Conservation (phyloP, 37 sponge, comb jelly and placozoan species). For the Chondrilla cf. caribensis region DNA sequence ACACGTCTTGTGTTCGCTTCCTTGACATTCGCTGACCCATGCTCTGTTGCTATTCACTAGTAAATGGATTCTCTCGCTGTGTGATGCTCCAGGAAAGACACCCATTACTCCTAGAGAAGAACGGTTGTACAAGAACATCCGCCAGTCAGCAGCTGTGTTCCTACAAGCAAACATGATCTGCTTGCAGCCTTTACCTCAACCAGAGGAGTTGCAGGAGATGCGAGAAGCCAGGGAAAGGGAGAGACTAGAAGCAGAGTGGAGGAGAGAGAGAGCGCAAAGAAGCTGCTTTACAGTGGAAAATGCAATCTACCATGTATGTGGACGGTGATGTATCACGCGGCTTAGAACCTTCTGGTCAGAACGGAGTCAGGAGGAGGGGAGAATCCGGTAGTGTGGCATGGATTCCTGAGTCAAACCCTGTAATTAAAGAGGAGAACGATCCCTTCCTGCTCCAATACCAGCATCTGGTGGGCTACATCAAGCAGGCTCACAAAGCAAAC, state of each 20-base stretch:
- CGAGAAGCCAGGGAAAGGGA: conserved; percentile 34
- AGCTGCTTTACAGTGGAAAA: neutral
- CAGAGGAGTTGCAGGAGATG: conserved; percentile 46
- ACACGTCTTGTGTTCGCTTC: neutral
- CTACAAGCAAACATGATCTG: conserved; percentile 76
- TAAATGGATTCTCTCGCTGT: conserved; percentile 46
- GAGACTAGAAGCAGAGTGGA: conserved; percentile 52
- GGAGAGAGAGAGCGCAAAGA: conserved; percentile 27
- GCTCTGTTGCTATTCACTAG: too few relatives aligned
- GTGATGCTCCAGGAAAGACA: neutral
- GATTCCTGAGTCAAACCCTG: conserved; percentile 1
- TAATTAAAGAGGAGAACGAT: conserved; percentile 49
- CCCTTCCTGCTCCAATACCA: conserved; percentile 68
- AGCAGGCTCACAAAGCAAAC: conserved; percentile 54
- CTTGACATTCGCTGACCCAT: too few relatives aligned
- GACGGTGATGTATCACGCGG: neutral
- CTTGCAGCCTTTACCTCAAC: conserved; percentile 60
- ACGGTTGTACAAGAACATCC: conserved; percentile 45
- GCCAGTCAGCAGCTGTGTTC: conserved; percentile 53
- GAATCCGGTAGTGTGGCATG: neutral
- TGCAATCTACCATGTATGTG: neutral
- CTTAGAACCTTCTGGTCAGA: neutral
- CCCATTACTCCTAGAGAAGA: conserved; percentile 23
- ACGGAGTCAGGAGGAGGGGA: neutral
- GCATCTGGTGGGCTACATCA: conserved; percentile 60